These are phyloP conservation scores for Drosophila mauritiana DNA, from an alignment of 1,140 invertebrate species.

Conservation along the genomic window DNA sequence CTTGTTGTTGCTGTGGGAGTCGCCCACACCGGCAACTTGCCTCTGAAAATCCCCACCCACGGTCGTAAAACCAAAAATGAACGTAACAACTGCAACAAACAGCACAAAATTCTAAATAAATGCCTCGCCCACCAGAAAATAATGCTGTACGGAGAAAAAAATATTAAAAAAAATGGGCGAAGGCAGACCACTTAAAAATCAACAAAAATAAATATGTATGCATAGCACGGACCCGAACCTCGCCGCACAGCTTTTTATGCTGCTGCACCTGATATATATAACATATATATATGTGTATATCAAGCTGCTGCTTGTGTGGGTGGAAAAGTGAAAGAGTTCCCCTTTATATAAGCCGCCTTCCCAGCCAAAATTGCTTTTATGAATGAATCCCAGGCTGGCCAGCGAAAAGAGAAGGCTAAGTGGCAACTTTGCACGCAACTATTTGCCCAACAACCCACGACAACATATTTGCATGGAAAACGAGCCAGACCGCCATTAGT, in stretches of 20 bases:
- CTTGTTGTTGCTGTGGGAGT: conserved; percentile 25
- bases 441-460: conserved; percentile 51
- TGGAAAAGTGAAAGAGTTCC: conserved; percentile 62
- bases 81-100: conserved; percentile 55
- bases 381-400: conserved; percentile 64
- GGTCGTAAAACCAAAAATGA: conserved; percentile 63
- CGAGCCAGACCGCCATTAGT: conserved; percentile 22
- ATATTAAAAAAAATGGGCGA: conserved; percentile 1
- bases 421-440: conserved; percentile 67
- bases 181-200: conserved; percentile 17
- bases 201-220: conserved; percentile 6
- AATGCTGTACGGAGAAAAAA: conserved; percentile 24
- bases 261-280: conserved; percentile 29
- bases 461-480: conserved; percentile 62
- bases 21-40: conserved; percentile 44
- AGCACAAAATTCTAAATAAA: conserved; percentile 73
- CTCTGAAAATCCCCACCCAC: conserved; percentile 61
- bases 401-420: conserved; percentile 37
- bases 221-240: conserved; percentile 12
- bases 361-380: conserved; percentile 61
- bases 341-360: conserved; percentile 54
- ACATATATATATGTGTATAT: neutral
- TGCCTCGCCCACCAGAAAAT: conserved; percentile 56
- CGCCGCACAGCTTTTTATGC: conserved; percentile 18
- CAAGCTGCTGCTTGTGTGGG: conserved; percentile 10